Conservation (phyloP, 2,888 invertebrate species). For the Eilema sororculum region DNA sequence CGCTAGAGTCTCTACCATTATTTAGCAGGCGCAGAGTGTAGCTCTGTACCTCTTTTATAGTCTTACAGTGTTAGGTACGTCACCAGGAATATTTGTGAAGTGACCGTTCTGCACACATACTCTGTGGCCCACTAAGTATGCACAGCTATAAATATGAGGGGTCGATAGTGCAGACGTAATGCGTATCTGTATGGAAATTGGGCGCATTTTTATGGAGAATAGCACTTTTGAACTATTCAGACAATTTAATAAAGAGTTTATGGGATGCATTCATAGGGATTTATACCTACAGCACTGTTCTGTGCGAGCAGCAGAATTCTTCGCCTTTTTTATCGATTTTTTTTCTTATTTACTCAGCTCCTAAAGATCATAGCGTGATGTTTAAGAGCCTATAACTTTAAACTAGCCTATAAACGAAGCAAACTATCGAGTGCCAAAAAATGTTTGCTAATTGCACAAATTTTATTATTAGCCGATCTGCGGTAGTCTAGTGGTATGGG, state of each 20-base stretch:
- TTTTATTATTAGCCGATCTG: too few species aligned
- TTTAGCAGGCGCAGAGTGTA: too few species aligned
- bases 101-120: neutral
- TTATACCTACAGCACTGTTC: neutral
- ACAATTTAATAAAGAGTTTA: neutral
- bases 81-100: too few species aligned
- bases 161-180: conserved; percentile 21
- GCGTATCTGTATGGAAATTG: conserved; percentile 30
- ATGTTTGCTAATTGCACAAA: too few species aligned
- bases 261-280: neutral
- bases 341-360: neutral
- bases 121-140: conserved; percentile 13
- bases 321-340: too few species aligned
- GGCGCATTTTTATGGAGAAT: conserved; percentile 48
- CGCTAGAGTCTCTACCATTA: too few species aligned
- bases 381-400: too few species aligned
- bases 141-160: conserved; percentile 16
- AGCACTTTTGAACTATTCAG: neutral
- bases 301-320: neutral
- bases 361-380: neutral
- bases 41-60: too few species aligned
- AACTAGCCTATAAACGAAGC: too few species aligned
- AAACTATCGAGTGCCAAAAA: too few species aligned
- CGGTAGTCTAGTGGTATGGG: too few species aligned
- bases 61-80: too few species aligned